phyloP scores from a whole-genome alignment of 1,140 invertebrate species.

The Eurytemora carolleeae region DNA sequence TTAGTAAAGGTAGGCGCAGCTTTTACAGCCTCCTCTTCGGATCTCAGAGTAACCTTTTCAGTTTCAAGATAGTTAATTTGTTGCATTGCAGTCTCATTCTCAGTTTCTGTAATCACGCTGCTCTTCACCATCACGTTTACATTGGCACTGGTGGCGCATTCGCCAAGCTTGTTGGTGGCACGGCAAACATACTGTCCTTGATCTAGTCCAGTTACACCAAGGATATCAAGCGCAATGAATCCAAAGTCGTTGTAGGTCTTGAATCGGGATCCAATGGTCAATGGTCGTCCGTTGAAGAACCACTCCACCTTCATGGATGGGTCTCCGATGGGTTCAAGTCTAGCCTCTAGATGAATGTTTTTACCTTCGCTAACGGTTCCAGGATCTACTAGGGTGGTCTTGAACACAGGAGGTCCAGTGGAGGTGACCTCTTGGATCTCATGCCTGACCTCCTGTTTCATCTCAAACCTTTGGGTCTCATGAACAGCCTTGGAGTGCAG shows the following conservation, averaged over 20 bases:
- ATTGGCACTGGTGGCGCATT: slow-evolving; percentile 69
- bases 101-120: slow-evolving; percentile 75
- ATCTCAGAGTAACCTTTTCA: slow-evolving; percentile 43
- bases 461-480: slow-evolving; percentile 10
- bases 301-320: slow-evolving; percentile 89
- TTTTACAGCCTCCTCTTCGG: slow-evolving; percentile 29
- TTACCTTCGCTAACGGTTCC: slow-evolving; percentile 67
- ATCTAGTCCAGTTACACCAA: slow-evolving; percentile 63
- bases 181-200: slow-evolving; percentile 79
- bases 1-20: slow-evolving; percentile 61
- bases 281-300: slow-evolving; percentile 63
- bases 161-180: slow-evolving; percentile 77
- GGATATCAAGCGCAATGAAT: slow-evolving; percentile 71
- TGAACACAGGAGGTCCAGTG: slow-evolving; percentile 6
- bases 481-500: slow-evolving; percentile 10
- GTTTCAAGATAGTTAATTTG: slow-evolving; percentile 87
- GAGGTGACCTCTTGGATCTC: neutral
- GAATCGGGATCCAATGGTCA: slow-evolving; percentile 46
- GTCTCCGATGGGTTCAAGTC: slow-evolving; percentile 77
- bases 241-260: slow-evolving; percentile 89
- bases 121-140: slow-evolving; percentile 55
- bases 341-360: slow-evolving; percentile 71
- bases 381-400: slow-evolving; percentile 32
- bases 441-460: neutral
- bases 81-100: slow-evolving; percentile 81